Conservation (phyloP, 2,888 invertebrate species). For the Stenodema calcarata region DNA sequence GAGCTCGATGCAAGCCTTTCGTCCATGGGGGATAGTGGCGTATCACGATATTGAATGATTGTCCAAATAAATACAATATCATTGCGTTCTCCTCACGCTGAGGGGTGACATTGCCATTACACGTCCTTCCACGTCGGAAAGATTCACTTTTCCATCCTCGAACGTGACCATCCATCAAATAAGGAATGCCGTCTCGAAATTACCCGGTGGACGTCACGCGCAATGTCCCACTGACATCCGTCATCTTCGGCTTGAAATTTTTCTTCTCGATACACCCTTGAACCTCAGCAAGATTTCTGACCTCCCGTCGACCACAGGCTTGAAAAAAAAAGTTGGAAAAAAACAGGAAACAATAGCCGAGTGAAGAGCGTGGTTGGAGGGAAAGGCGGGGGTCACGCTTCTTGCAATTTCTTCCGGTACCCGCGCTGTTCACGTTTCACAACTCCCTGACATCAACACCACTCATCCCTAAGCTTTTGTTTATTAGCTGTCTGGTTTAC, state of each 20-base stretch:
- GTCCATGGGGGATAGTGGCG: too few species aligned
- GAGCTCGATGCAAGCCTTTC: too few species aligned
- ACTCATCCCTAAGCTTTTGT: background rate
- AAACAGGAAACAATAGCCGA: background rate
- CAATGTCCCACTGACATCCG: background rate
- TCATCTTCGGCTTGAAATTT: background rate
- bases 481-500: background rate
- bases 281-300: background rate
- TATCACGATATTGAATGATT: too few species aligned
- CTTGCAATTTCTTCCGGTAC: background rate
- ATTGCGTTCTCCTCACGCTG: too few species aligned
- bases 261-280: background rate
- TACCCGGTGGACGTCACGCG: background rate
- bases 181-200: background rate
- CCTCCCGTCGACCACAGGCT: background rate
- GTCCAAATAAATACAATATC: too few species aligned
- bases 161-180: background rate
- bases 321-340: background rate
- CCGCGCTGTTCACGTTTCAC: background rate
- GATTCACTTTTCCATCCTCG: background rate
- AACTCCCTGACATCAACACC: background rate
- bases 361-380: background rate
- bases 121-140: background rate
- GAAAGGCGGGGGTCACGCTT: background rate
- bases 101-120: too few species aligned